phyloP scores from a whole-genome alignment of 2,888 invertebrate species.

The Eupeodes luniger region DNA sequence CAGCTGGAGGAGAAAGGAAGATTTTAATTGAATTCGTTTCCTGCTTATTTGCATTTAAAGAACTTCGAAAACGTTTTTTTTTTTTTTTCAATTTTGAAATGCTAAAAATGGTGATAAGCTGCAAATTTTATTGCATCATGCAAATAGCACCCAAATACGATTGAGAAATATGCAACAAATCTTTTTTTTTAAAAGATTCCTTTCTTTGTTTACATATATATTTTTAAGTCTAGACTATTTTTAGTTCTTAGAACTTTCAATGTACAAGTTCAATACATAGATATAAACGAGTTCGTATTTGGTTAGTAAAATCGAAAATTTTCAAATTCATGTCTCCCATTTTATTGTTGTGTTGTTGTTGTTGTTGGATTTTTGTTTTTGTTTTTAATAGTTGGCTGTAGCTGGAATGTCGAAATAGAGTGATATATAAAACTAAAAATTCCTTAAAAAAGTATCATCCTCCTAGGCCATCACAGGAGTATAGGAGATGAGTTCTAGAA shows the following conservation, averaged over 20 bases:
- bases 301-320: constrained; percentile 62
- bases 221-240: constrained; percentile 65
- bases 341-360: constrained; percentile 25
- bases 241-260: constrained; percentile 58
- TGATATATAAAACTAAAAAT: constrained; percentile 46
- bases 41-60: constrained; percentile 29
- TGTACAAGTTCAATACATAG: too few relatives aligned
- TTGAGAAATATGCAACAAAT: constrained; percentile 1
- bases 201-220: background rate
- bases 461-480: constrained; percentile 7
- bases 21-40: constrained; percentile 29
- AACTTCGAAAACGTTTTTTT: background rate
- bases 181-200: background rate
- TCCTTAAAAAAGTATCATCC: constrained; percentile 26
- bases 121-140: constrained; percentile 25
- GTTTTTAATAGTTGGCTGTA: constrained; percentile 1
- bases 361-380: background rate
- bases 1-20: background rate
- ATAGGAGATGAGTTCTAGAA: constrained; percentile 43
- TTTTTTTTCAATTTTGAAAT: constrained; percentile 3
- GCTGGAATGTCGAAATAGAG: background rate
- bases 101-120: constrained; percentile 4
- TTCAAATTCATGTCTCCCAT: constrained; percentile 46
- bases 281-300: too few relatives aligned
- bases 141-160: constrained; percentile 2